A percentile compares a stretch with the other conserved stretches of the same genome.
Evolutionary conservation across 2,888 invertebrate species (phyloP).

Genomic region (Therioaphis trifolii): DNA sequence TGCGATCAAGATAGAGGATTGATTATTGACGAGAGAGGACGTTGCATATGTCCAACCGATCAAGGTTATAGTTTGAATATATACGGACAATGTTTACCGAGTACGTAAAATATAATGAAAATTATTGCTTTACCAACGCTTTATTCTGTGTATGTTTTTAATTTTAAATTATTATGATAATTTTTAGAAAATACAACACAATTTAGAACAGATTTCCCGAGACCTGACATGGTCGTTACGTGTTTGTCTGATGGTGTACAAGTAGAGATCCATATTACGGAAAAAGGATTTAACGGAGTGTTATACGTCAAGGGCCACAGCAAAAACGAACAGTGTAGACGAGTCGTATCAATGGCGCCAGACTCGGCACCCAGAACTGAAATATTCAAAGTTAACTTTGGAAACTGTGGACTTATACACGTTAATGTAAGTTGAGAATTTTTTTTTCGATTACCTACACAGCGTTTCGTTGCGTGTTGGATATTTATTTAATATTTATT

Average conservation of each 20-base stretch:
- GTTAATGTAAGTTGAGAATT: conserved; percentile 77
- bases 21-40: conserved; percentile 80
- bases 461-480: neutral
- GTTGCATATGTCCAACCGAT: conserved; percentile 80
- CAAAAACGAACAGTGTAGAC: conserved; percentile 89
- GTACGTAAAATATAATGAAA: conserved; percentile 65
- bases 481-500: conserved; percentile 11
- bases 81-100: conserved; percentile 74
- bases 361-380: conserved; percentile 77
- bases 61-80: conserved; percentile 76
- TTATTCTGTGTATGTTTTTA: neutral
- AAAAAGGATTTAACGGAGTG: conserved; percentile 87
- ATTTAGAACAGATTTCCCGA: conserved; percentile 79
- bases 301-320: conserved; percentile 94
- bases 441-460: neutral
- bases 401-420: conserved; percentile 90
- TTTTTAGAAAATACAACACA: conserved; percentile 68
- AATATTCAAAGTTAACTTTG: conserved; percentile 89
- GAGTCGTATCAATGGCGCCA: conserved; percentile 81
- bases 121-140: neutral
- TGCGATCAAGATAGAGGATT: conserved; percentile 84
- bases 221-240: conserved; percentile 86
- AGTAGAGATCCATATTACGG: conserved; percentile 81
- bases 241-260: conserved; percentile 93
- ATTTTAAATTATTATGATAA: neutral